Percentiles rank a stretch among this genome's conserved stretches.
Conservation (phyloP, 2,797 vertebrate species). For the Pterois miles region DNA sequence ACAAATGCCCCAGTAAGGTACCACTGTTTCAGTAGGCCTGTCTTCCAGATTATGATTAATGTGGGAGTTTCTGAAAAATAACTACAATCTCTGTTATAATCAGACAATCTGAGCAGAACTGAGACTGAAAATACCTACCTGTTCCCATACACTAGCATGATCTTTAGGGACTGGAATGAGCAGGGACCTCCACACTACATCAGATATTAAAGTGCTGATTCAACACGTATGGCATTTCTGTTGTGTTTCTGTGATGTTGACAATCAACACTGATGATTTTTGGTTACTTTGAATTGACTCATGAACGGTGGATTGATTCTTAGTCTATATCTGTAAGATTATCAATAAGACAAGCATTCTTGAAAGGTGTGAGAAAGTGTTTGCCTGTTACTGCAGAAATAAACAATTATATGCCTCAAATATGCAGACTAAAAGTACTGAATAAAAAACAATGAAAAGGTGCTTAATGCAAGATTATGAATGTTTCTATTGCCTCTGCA, state of each 20-base stretch:
- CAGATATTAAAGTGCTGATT: background rate
- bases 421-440: too few species aligned
- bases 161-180: background rate
- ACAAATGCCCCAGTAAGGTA: background rate
- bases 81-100: background rate
- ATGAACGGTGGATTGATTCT: background rate
- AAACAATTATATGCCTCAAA: background rate
- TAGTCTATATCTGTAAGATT: background rate
- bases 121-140: background rate
- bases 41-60: background rate
- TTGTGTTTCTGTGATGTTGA: background rate
- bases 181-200: background rate
- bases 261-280: background rate
- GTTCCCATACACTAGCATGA: background rate
- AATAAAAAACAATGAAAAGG: too few species aligned
- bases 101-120: background rate
- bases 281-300: too few species aligned
- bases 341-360: background rate
- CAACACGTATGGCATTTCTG: background rate
- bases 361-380: background rate
- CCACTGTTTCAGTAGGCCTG: background rate
- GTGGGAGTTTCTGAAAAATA: background rate
- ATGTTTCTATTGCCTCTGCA: too few species aligned
- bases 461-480: too few species aligned
- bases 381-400: background rate